Evolutionary conservation across 2,888 invertebrate genomes (phyloP).

Genomic region (Melanargia galathea): DNA sequence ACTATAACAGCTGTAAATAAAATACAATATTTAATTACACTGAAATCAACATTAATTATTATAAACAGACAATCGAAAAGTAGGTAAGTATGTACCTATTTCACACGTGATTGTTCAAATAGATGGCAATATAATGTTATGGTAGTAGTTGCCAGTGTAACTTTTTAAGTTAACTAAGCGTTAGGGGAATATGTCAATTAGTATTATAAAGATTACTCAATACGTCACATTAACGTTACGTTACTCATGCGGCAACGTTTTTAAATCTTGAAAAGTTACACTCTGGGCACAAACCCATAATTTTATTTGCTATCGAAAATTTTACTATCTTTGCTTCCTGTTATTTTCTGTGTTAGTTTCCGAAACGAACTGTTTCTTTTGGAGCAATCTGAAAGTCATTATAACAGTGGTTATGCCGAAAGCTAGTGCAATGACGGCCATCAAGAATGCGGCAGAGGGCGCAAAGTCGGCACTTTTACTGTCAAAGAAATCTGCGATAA

Average conservation of each 20-base stretch:
- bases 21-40: constrained; percentile 1
- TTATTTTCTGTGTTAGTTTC: constrained; percentile 59
- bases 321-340: constrained; percentile 65
- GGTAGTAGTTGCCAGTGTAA: neutral
- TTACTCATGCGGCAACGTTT: no score
- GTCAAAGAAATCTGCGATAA: constrained; percentile 56
- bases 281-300: no score
- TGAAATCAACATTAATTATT: neutral
- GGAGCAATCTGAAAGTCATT: constrained; percentile 65
- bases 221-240: no score
- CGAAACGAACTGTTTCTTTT: constrained; percentile 46
- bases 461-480: constrained; percentile 44
- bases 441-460: constrained; percentile 59
- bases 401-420: constrained; percentile 61
- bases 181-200: no score
- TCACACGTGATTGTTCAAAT: neutral
- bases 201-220: no score
- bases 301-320: no score
- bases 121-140: neutral
- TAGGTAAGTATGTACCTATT: neutral
- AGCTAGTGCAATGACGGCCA: constrained; percentile 62
- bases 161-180: neutral
- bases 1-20: neutral
- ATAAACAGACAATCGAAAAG: neutral
- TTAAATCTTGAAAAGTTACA: no score